phyloP scores from a whole-genome alignment of 2,113 vertebrate genomes.

The Trogon melanurus region DNA sequence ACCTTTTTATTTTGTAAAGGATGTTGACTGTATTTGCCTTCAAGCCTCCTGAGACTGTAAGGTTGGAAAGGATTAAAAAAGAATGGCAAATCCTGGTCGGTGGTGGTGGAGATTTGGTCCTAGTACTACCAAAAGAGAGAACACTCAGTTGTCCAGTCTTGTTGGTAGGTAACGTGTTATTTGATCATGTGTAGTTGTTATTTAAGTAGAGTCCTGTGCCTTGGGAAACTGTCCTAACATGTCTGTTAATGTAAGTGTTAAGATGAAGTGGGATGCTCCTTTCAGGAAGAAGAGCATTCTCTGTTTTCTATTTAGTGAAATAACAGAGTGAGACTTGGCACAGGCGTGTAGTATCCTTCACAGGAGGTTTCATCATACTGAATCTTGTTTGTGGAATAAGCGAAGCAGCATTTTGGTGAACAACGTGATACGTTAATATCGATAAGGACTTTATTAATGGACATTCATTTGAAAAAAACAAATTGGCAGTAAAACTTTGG shows the following conservation, averaged over 20 bases:
- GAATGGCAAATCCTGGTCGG: not conserved
- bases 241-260: not conserved
- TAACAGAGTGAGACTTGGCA: not conserved
- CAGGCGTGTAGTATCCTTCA: not conserved
- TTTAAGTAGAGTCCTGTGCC: not conserved
- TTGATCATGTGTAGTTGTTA: not conserved
- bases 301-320: not conserved
- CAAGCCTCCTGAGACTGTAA: not conserved
- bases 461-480: not conserved
- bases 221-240: not conserved
- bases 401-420: not conserved
- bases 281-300: not conserved
- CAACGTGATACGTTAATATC: not conserved
- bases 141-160: not conserved
- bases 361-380: not conserved
- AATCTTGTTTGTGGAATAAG: not conserved
- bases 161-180: accelerated
- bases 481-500: not conserved
- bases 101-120: not conserved
- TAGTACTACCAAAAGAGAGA: not conserved
- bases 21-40: not conserved
- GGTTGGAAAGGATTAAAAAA: not conserved
- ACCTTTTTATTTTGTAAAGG: not conserved
- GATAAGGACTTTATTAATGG: not conserved
- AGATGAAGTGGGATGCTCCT: not conserved